Conservation (phyloP, 2,888 invertebrate species). For the Seira sanloemensis region DNA sequence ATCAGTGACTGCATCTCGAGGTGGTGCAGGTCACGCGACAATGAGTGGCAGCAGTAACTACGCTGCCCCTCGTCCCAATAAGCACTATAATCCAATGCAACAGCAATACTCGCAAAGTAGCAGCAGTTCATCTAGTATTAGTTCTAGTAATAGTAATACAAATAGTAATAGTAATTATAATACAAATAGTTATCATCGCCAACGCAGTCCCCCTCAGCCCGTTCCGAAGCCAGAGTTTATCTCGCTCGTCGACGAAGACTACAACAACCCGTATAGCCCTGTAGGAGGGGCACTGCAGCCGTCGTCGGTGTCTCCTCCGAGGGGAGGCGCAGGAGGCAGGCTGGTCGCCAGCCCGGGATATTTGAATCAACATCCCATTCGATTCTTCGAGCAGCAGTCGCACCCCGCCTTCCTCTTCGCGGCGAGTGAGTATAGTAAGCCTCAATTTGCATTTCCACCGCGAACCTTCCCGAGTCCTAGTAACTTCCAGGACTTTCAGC, state of each 20-base stretch:
- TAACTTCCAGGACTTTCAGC: slow-evolving; percentile 62
- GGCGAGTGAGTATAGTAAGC: slow-evolving; percentile 50
- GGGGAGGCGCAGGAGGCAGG: slow-evolving; percentile 25
- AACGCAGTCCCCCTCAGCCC: slow-evolving; percentile 38
- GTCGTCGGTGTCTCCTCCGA: slow-evolving; percentile 31
- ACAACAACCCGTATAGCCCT: slow-evolving; percentile 52
- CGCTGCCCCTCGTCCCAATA: slow-evolving; percentile 44
- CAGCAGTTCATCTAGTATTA: slow-evolving; percentile 30
- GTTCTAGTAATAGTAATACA: slow-evolving; percentile 33
- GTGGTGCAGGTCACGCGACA: slow-evolving; percentile 39
- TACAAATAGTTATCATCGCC: slow-evolving; percentile 49
- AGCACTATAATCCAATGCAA: slow-evolving; percentile 45
- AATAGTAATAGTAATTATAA: slow-evolving; percentile 44
- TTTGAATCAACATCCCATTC: slow-evolving; percentile 39
- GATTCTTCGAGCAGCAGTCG: slow-evolving; percentile 53
- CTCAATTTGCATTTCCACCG: slow-evolving; percentile 59
- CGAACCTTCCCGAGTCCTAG: slow-evolving; percentile 57
- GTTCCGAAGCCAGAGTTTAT: slow-evolving; percentile 58
- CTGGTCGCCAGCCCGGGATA: slow-evolving; percentile 18
- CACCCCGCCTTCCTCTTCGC: slow-evolving; percentile 48
- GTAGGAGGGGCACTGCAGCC: slow-evolving; percentile 19
- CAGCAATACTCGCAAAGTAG: slow-evolving; percentile 60
- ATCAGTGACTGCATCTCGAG: slow-evolving; percentile 31
- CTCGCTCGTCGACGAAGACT: slow-evolving; percentile 56
- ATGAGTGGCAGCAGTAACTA: slow-evolving; percentile 49